These are phyloP conservation scores for Nomada fucata DNA, from an alignment of 2,888 invertebrate genomes.

Conservation along the genomic window DNA sequence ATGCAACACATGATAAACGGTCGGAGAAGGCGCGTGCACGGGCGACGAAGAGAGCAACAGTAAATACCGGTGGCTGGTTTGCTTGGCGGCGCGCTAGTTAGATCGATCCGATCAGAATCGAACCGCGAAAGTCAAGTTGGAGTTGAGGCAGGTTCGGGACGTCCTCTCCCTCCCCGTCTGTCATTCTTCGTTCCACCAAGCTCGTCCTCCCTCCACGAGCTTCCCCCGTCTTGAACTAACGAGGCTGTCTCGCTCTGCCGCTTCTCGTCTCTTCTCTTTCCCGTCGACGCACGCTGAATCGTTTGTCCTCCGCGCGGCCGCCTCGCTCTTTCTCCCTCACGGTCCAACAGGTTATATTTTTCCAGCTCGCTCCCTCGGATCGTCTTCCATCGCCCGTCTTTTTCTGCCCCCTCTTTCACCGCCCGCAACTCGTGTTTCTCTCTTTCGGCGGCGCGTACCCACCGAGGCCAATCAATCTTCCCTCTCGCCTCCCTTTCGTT, in stretches of 20 bases:
- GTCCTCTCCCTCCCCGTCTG: slow-evolving; percentile 52
- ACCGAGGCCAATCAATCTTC: slow-evolving; percentile 66
- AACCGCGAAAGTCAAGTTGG: slow-evolving; percentile 81
- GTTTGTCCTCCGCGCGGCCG: slow-evolving; percentile 63
- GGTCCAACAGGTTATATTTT: slow-evolving; percentile 84
- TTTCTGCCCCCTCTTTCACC: slow-evolving; percentile 34
- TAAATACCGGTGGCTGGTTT: slow-evolving; percentile 65
- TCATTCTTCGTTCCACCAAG: slow-evolving; percentile 61
- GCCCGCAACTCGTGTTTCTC: slow-evolving; percentile 50
- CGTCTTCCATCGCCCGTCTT: slow-evolving; percentile 40
- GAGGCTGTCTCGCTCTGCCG: slow-evolving; percentile 55
- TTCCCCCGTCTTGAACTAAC: slow-evolving; percentile 54
- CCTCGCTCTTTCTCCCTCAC: slow-evolving; percentile 75
- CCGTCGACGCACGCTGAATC: slow-evolving; percentile 56
- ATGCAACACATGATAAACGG: slow-evolving; percentile 35
- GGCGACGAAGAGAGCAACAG: slow-evolving; percentile 50
- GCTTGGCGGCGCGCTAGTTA: slow-evolving; percentile 63
- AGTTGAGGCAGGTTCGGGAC: slow-evolving; percentile 83
- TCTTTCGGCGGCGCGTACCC: slow-evolving; percentile 49
- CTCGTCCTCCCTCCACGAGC: slow-evolving; percentile 13
- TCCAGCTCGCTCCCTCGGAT: slow-evolving; percentile 68
- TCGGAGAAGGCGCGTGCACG: slow-evolving; percentile 10
- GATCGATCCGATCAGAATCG: slow-evolving; percentile 82
- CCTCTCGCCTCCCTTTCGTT: slow-evolving; percentile 61
- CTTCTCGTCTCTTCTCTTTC: slow-evolving; percentile 56